Evolutionary conservation across 2,888 invertebrate species (phyloP).

Genomic region (Stenolophus ochropezus): DNA sequence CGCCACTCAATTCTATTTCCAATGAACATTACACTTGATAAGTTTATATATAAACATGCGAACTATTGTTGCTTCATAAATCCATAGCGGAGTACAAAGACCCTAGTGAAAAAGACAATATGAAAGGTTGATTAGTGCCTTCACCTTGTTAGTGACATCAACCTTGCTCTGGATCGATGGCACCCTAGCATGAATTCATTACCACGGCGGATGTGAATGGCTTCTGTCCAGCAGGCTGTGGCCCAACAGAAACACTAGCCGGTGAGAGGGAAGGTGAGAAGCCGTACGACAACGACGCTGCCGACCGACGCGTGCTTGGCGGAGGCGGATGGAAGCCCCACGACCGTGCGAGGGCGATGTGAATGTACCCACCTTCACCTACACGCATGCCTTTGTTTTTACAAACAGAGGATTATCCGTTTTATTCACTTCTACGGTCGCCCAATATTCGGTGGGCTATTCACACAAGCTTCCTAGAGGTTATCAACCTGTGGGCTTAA

Average conservation of each 20-base stretch:
- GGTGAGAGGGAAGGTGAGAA: slow-evolving; percentile 9
- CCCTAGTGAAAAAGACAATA: no score
- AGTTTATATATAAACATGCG: no score
- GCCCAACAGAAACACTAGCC: slow-evolving; percentile 20
- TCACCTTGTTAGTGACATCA: not conserved
- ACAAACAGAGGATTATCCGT: not conserved
- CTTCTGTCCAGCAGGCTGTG: not conserved
- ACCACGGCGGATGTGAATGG: slow-evolving; percentile 12
- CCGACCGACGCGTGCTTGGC: not conserved
- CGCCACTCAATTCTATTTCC: no score
- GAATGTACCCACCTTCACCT: slow-evolving; percentile 26
- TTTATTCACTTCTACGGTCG: not conserved
- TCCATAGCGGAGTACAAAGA: no score
- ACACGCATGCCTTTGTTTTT: not conserved
- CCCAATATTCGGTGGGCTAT: not conserved
- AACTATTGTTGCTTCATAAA: no score
- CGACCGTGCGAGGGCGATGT: slow-evolving; percentile 20
- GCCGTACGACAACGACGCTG: not conserved
- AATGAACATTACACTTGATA: no score
- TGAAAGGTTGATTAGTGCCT: not conserved
- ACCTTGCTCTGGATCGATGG: not conserved
- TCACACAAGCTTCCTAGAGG: not conserved
- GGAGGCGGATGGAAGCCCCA: slow-evolving; percentile 22
- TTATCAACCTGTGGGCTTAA: not conserved
- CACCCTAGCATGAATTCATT: slow-evolving; percentile 3